Conservation (phyloP, 2,113 vertebrate species). For the Fukomys damarensis region DNA sequence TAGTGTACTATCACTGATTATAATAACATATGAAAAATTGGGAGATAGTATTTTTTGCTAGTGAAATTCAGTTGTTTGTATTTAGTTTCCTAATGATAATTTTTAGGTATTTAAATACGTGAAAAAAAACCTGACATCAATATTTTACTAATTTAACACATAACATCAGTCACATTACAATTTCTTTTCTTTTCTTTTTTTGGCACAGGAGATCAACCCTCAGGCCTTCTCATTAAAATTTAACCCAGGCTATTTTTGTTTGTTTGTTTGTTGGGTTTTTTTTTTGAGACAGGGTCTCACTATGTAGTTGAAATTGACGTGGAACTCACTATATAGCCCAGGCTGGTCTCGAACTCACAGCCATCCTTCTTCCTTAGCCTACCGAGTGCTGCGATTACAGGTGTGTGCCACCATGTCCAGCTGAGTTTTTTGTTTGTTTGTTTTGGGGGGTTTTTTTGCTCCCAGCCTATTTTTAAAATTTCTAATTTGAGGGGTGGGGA, state of each 20-base stretch:
- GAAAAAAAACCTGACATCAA: slow-evolving; percentile 3
- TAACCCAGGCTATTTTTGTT: background rate
- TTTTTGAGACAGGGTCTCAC: background rate
- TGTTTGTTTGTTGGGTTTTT: background rate
- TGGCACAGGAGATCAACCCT: background rate
- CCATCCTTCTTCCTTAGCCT: too few relatives aligned
- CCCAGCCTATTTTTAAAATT: too few relatives aligned
- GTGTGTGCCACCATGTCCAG: too few relatives aligned
- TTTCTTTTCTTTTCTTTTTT: background rate
- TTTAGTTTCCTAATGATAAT: background rate
- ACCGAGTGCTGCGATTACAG: too few relatives aligned
- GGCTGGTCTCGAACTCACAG: too few relatives aligned
- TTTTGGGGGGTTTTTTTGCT: too few relatives aligned
- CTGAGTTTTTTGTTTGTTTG: too few relatives aligned
- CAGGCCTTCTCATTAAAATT: background rate
- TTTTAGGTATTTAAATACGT: slow-evolving; percentile 44
- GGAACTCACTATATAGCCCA: too few relatives aligned
- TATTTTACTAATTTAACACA: slow-evolving; percentile 6
- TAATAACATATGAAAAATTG: slow-evolving; percentile 50
- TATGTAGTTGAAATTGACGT: too few relatives aligned
- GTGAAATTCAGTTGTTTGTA: slow-evolving; percentile 47
- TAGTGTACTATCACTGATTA: slow-evolving; percentile 43
- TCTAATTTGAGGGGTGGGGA: too few relatives aligned
- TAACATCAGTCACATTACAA: background rate
- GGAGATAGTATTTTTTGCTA: slow-evolving; percentile 41